phyloP scores from a whole-genome alignment of 1,140 invertebrate genomes.

The Neodiprion pinetum region DNA sequence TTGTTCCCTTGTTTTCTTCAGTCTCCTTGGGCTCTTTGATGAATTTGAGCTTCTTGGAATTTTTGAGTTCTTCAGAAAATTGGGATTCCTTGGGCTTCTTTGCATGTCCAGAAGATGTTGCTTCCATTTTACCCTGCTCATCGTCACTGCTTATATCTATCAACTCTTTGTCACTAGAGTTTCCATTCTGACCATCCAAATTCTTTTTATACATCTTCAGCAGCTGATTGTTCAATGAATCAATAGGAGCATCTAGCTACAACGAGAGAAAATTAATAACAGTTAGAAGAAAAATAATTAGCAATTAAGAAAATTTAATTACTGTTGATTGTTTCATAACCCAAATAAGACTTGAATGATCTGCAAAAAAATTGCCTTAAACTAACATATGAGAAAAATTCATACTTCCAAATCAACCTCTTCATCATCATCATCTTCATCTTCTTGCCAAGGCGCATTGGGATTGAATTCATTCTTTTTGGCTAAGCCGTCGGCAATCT shows the following conservation, averaged over 20 bases:
- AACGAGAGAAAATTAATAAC: conserved; percentile 25
- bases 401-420: conserved; percentile 67
- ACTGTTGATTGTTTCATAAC: not conserved
- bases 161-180: conserved; percentile 59
- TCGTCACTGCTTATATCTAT: conserved; percentile 64
- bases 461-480: conserved; percentile 37
- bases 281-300: conserved; percentile 19
- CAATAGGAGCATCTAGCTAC: conserved; percentile 46
- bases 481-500: conserved; percentile 56
- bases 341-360: too few species aligned
- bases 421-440: conserved; percentile 62
- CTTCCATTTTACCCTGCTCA: conserved; percentile 43
- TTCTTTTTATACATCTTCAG: conserved; percentile 52
- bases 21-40: conserved; percentile 4
- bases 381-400: conserved; percentile 51
- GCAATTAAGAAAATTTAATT: not conserved
- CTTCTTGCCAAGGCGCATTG: conserved; percentile 29
- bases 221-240: conserved; percentile 37
- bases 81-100: conserved; percentile 1
- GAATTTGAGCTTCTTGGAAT: conserved; percentile 6
- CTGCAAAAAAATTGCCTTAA: conserved; percentile 55
- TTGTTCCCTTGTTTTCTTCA: conserved; percentile 24
- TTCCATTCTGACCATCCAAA: conserved; percentile 50
- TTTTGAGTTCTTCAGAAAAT: conserved; percentile 26
- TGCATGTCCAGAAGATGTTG: not conserved